Conservation (phyloP, 2,797 vertebrate species). For the Acestrorhynchus altus region DNA sequence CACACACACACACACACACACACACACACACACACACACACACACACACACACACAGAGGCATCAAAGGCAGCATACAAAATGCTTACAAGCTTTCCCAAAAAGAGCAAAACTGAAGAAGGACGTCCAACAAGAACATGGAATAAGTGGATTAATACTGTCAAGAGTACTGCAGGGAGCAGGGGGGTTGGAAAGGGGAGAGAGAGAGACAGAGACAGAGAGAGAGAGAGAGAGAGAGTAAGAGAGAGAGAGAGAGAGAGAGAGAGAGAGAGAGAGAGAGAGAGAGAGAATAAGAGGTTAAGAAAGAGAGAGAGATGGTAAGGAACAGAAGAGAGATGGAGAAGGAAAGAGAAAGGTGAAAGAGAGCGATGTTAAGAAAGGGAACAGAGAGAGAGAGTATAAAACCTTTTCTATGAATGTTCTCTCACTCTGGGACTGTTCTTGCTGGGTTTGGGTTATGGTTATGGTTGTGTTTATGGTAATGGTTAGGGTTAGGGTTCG, state of each 20-base stretch:
- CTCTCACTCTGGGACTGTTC: no score
- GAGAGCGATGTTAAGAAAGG: background rate
- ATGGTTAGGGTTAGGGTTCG: no score
- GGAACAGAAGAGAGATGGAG: background rate
- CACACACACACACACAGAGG: slow-evolving; percentile 16
- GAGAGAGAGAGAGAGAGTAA: background rate
- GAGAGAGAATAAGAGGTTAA: background rate
- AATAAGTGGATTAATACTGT: slow-evolving; percentile 42
- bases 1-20: background rate
- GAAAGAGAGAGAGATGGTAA: background rate
- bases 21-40: background rate
- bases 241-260: background rate
- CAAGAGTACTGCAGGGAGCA: background rate
- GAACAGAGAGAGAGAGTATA: no score
- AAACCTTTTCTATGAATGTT: no score
- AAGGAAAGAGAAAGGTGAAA: background rate
- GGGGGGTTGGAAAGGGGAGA: background rate
- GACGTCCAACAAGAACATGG: slow-evolving; percentile 34
- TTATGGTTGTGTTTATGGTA: no score
- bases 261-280: background rate
- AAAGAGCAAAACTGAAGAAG: slow-evolving; percentile 43
- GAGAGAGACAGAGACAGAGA: background rate
- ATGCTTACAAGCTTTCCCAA: slow-evolving; percentile 24
- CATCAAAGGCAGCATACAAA: slow-evolving; percentile 34
- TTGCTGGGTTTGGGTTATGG: no score